Evolutionary conservation across 2,797 vertebrate species (phyloP), one percentile per base, ranked within the genome.

Genomic region (Poeciliopsis paucimaculata): DNA sequence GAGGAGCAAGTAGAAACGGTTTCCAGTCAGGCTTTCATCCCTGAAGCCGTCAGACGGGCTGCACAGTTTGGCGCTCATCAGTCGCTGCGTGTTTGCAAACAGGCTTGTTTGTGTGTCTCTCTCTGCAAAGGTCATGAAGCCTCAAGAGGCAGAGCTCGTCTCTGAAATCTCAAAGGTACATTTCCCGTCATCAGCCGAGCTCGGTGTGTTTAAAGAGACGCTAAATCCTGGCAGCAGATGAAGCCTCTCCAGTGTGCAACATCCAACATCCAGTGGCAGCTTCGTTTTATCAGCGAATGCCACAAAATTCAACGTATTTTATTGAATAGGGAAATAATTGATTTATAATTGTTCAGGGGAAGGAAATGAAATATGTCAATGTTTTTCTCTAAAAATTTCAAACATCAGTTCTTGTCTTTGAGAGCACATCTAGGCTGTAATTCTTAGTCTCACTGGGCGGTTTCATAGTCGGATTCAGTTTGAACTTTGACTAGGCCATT

Each of bases 151-250:
- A 11, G 93, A 95, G 80, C 92, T 96, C 4, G 91, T 94, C 81
- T 84, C 75, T 43, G 95, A 96, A 83, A 95, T 96, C 93, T 96
- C 95, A 36, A 96, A 96, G 95, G 96, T 96, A 94, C 41, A 31
- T 76, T 23, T 68, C 34, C 39, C 51, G 78, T 85, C 84, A 75
- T 76, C 46, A 76, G 43, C 53, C 41, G 45, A 39, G 36, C 70
- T 28, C 4, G 5, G n/a, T 23, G 72, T 53, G 1, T 9, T 88
- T 86, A 87, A 82, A 89, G 74, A 76, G 72, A 77, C 73, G 18
- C 18, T 3, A 2, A 47, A 57, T 51, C 13, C 0, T 1, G 13
- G 0, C 2, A 43, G 28, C 16, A 46, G 16, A 62, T 36, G 1
- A 7, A 28, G n/a, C 12, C 41, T 28, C 5, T 71, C 68, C 41